Base-by-base conservation (phyloP, 2,888 invertebrate species). In the Phaedon cochleariae region DNA sequence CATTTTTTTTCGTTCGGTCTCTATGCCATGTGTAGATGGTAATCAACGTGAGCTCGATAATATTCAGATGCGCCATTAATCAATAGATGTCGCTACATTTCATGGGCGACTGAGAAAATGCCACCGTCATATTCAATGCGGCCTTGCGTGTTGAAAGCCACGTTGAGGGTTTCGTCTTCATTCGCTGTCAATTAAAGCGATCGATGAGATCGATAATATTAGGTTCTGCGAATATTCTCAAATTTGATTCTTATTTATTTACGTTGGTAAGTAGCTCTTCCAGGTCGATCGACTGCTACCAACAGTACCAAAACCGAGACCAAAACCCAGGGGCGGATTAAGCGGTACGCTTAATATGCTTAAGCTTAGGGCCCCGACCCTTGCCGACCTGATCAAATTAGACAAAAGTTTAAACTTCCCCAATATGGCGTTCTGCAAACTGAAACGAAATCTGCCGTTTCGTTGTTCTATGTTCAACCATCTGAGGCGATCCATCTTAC, bases 61-160 rank as follows among this genome's bases (percentile, higher is more conserved):
- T 68, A 72, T 70, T 68, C 60, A 62, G 62, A 69, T 69, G 65
- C 62, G 67, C 72, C 68, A 73, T 72, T 73, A 73, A 73, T 73
- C 74, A 72, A 65, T 37, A 74, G 72, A 74, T 73, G 73, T 72
- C 74, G 74, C 72, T 74, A 72, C 71, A 69, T 71, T 73, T 74
- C 69, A 70, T 70, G 70, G 65, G 60, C 49, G 64, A 61, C 64
- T 60, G 69, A 58, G 63, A 66, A 72, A 71, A 65, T 67, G 70
- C 70, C 69, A 71, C 67, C 62, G 65, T 70, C 70, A 72, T 72
- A 69, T 68, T 64, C 67, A 63, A 65, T 31, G 63, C 64, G 67
- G 65, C 68, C 64, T 70, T 67, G 70, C 69, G 70, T 72, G 72
- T 67, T 68, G 66, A 65, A 58, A 67, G 67, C 63, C 65, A 67